A percentile compares a stretch with the other conserved stretches of the same genome.
These are phyloP conservation scores for Holcopasites calliopsidis DNA, from an alignment of 1,140 invertebrate genomes.

Conservation along the genomic window DNA sequence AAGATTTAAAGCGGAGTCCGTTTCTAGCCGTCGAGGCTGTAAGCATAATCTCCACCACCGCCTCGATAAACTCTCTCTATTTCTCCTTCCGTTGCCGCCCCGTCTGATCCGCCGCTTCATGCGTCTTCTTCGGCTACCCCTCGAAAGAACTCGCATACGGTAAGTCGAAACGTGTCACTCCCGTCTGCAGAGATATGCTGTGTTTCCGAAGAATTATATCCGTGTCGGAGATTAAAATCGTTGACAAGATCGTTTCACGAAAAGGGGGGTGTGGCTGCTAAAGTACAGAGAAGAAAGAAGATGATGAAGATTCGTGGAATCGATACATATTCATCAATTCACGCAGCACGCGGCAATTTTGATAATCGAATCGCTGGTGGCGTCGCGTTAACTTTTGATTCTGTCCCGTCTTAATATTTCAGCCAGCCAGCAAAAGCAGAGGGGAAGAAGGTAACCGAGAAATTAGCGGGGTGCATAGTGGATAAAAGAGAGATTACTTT, in stretches of 20 bases:
- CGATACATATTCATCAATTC: conserved; percentile 44
- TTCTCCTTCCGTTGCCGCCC: background rate
- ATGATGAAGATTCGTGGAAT: background rate
- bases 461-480: background rate
- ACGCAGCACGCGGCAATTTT: conserved; percentile 7
- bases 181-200: too few species aligned
- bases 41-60: conserved; percentile 58
- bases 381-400: conserved; percentile 10
- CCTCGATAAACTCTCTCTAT: conserved; percentile 43
- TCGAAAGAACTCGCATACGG: background rate
- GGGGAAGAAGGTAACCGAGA: too few species aligned
- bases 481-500: conserved; percentile 7
- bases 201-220: background rate
- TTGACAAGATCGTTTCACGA: too few species aligned
- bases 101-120: background rate
- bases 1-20: conserved; percentile 66
- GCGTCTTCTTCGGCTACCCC: background rate
- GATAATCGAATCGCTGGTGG: conserved; percentile 45
- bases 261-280: too few species aligned
- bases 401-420: conserved; percentile 48
- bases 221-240: too few species aligned
- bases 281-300: too few species aligned
- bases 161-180: background rate
- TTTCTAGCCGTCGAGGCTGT: conserved; percentile 48
- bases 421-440: background rate